Conservation (phyloP, 2,797 vertebrate species). For the Cyprinodon diabolis region DNA sequence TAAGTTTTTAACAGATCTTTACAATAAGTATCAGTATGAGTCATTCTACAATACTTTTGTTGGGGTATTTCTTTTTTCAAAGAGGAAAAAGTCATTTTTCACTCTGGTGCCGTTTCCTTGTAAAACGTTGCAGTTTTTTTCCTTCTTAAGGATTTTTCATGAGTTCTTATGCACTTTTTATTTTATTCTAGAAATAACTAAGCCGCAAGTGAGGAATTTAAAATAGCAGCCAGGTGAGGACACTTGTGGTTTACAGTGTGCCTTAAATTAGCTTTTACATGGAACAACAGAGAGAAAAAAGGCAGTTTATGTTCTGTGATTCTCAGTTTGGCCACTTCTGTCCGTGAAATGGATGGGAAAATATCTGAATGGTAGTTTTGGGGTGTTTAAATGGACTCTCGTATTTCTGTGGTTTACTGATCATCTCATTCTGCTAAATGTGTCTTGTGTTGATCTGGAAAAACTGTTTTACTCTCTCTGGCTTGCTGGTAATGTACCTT, state of each 20-base stretch:
- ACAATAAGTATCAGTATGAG: background rate
- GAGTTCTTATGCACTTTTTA: slow-evolving; percentile 21
- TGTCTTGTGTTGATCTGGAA: slow-evolving; percentile 64
- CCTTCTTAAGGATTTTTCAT: background rate
- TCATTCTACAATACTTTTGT: background rate
- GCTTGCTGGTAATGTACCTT: slow-evolving; percentile 68
- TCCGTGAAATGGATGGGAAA: slow-evolving; percentile 53
- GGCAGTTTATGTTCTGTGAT: slow-evolving; percentile 64
- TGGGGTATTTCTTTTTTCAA: background rate
- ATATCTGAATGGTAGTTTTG: slow-evolving; percentile 52
- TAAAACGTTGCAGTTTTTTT: background rate
- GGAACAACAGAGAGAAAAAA: slow-evolving; percentile 42
- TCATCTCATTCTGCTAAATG: slow-evolving; percentile 48
- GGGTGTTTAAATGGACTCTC: slow-evolving; percentile 47
- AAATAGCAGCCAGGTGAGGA: slow-evolving; percentile 64
- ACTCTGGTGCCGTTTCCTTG: background rate
- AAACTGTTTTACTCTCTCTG: slow-evolving; percentile 53
- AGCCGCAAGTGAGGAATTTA: slow-evolving; percentile 51
- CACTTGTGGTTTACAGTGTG: slow-evolving; percentile 49
- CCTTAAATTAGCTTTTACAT: slow-evolving; percentile 67
- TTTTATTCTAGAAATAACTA: slow-evolving; percentile 66
- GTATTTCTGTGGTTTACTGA: slow-evolving; percentile 49
- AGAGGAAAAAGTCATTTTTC: too few species aligned
- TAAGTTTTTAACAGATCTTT: background rate
- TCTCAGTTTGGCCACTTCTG: slow-evolving; percentile 42